These are phyloP conservation scores for Actias luna DNA, from an alignment of 2,888 invertebrate species.

Conservation along the genomic window DNA sequence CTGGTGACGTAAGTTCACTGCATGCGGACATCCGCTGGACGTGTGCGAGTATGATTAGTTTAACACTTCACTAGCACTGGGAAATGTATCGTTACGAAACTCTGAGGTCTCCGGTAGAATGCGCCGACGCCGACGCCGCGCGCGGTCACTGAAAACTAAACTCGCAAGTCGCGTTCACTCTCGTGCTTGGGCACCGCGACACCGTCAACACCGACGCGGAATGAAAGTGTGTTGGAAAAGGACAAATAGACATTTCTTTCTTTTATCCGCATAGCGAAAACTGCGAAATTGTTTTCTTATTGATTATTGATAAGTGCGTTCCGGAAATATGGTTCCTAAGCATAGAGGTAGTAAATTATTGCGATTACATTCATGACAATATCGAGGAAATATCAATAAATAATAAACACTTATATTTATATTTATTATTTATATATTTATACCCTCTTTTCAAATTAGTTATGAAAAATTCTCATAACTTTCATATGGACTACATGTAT, in stretches of 20 bases:
- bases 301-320: conserved; percentile 41
- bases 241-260: conserved; percentile 72
- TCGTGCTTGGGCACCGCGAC: conserved; percentile 42
- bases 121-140: conserved; percentile 69
- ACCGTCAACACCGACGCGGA: conserved; percentile 35
- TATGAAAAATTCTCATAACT: too few relatives aligned
- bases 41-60: conserved; percentile 41
- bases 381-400: too few relatives aligned
- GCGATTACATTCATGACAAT: too few relatives aligned
- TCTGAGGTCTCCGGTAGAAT: conserved; percentile 71
- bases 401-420: too few relatives aligned
- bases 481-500: too few relatives aligned
- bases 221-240: conserved; percentile 74
- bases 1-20: conserved; percentile 43
- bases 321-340: conserved; percentile 16
- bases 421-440: too few relatives aligned
- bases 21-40: conserved; percentile 53
- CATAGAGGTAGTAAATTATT: too few relatives aligned
- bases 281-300: conserved; percentile 60
- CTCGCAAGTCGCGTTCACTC: conserved; percentile 56
- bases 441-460: too few relatives aligned
- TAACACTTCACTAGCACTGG: conserved; percentile 73
- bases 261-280: conserved; percentile 59
- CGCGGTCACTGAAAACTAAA: conserved; percentile 77
- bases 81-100: conserved; percentile 60